Percentiles rank a stretch among this genome's conserved stretches.
Evolutionary conservation across 2,797 vertebrate genomes (phyloP).

Genomic region (Galagoides demidoff): DNA sequence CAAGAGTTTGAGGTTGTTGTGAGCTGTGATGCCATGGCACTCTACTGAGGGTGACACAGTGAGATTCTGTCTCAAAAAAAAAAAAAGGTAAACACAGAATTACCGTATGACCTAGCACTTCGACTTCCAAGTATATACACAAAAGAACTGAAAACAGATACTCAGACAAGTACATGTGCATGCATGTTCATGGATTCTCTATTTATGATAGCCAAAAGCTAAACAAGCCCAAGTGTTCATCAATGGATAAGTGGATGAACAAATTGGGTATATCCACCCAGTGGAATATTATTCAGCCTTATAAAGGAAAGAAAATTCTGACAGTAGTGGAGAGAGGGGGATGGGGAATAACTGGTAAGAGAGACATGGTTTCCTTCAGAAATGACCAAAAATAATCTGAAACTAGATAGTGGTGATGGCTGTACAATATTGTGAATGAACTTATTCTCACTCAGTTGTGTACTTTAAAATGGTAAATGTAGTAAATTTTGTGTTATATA

Average conservation of each 20-base stretch:
- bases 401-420: not conserved
- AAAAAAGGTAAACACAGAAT: not conserved
- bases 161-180: not conserved
- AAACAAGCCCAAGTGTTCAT: conserved; percentile 1
- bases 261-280: not conserved
- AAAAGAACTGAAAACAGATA: conserved; percentile 22
- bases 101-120: not conserved
- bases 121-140: not conserved
- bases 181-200: not conserved
- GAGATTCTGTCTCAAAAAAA: no score
- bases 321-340: not conserved
- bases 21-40: no score
- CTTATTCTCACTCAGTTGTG: not conserved
- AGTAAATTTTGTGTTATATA: not conserved
- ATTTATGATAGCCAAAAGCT: not conserved
- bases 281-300: not conserved
- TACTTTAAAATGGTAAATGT: not conserved
- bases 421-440: not conserved
- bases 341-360: not conserved
- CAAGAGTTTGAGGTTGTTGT: no score
- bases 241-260: not conserved
- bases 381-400: conserved; percentile 1
- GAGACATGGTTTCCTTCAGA: not conserved
- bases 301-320: conserved; percentile 13
- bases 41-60: no score